Evolutionary conservation across 1,140 invertebrate species (phyloP).

Genomic region (Hycleus cichorii): DNA sequence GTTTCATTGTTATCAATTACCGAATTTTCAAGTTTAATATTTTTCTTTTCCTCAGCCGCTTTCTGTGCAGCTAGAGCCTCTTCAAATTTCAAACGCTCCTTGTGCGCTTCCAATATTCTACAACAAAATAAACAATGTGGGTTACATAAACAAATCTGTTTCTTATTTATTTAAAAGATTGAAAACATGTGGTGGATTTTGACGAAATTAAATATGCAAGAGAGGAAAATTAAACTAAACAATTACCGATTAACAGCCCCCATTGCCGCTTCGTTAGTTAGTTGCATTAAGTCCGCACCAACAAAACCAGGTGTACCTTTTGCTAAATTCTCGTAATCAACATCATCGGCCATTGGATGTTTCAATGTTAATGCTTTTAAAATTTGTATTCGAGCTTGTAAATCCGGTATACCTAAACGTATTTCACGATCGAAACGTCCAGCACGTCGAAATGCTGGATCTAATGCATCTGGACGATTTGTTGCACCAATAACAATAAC

Average conservation of each 20-base stretch:
- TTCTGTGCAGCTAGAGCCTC: constrained; percentile 13
- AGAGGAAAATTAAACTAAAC: not conserved
- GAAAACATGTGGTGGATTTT: no score
- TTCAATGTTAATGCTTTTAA: constrained; percentile 59
- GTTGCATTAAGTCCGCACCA: constrained; percentile 84
- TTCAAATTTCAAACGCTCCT: constrained; percentile 29
- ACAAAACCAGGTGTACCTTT: constrained; percentile 92
- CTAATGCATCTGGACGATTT: constrained; percentile 86
- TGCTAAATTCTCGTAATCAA: constrained; percentile 68
- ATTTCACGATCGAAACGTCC: constrained; percentile 93
- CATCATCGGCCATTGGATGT: constrained; percentile 58
- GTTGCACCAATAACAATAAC: constrained; percentile 93
- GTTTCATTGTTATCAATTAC: constrained; percentile 8
- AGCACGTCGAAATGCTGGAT: constrained; percentile 84
- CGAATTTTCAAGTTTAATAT: not conserved
- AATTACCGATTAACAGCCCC: constrained; percentile 66
- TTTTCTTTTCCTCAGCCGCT: constrained; percentile 8
- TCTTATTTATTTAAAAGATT: no score
- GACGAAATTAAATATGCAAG: no score
- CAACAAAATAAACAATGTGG: not conserved
- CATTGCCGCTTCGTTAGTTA: constrained; percentile 81
- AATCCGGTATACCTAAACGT: constrained; percentile 85
- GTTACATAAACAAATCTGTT: no score
- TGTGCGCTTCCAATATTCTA: constrained; percentile 26
- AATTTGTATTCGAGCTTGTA: constrained; percentile 68